phyloP scores from a whole-genome alignment of 2,113 vertebrate genomes.

The Pitta sordida region DNA sequence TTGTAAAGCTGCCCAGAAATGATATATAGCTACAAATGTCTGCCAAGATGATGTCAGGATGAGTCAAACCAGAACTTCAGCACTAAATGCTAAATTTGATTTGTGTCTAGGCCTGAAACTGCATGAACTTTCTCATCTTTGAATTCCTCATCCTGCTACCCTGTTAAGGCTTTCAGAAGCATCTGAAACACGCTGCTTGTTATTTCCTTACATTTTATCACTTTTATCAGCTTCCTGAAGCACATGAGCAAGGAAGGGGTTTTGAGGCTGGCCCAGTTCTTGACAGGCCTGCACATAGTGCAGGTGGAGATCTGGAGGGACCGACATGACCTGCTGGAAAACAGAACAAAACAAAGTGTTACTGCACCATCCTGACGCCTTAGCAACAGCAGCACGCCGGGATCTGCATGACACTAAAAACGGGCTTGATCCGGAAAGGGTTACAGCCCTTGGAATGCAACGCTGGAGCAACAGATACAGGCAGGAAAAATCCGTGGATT shows the following conservation, averaged over 20 bases:
- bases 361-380: background rate
- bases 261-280: slow-evolving; percentile 49
- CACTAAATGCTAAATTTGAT: slow-evolving; percentile 15
- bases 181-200: background rate
- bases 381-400: background rate
- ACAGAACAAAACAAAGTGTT: slow-evolving; percentile 16
- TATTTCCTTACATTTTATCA: slow-evolving; percentile 63
- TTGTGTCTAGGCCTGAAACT: background rate
- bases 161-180: background rate
- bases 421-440: background rate
- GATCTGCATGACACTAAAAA: background rate
- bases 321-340: slow-evolving; percentile 22
- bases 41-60: slow-evolving; percentile 45
- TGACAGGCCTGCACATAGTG: slow-evolving; percentile 71
- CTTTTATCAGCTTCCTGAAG: slow-evolving; percentile 49
- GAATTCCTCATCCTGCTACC: background rate
- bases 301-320: background rate
- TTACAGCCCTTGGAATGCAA: background rate
- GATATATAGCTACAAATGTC: background rate
- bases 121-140: background rate
- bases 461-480: background rate
- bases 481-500: background rate
- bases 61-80: slow-evolving; percentile 41
- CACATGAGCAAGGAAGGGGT: slow-evolving; percentile 63
- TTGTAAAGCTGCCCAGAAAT: slow-evolving; percentile 44